Percentiles rank a stretch among this genome's conserved stretches.
phyloP scores from a whole-genome alignment of 2,888 invertebrate species.

The Sinelater perroti region DNA sequence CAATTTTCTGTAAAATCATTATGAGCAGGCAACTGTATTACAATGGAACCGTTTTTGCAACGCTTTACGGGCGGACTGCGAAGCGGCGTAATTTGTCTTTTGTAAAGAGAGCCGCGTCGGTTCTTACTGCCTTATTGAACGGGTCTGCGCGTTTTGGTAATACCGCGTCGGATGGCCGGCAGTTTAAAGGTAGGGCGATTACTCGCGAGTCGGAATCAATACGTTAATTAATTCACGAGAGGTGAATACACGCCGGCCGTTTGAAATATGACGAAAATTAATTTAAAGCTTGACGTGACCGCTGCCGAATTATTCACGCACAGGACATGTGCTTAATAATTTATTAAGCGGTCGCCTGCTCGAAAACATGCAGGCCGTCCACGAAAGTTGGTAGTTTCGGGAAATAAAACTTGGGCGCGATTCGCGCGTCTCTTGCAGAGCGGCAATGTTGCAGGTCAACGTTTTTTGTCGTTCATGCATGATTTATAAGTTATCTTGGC shows the following conservation, averaged over 20 bases:
- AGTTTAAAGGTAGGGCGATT: constrained; percentile 1
- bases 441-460: background rate
- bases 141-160: constrained; percentile 1
- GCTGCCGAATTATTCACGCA: background rate
- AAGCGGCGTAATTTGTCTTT: constrained; percentile 4
- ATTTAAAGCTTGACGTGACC: too few species aligned
- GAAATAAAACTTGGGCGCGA: background rate
- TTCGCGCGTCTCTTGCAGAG: background rate
- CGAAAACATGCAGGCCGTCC: background rate
- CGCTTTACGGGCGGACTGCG: background rate
- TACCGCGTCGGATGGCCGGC: constrained; percentile 7
- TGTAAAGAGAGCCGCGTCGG: constrained; percentile 7
- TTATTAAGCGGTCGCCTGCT: background rate
- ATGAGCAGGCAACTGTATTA: background rate
- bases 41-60: background rate
- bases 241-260: too few species aligned
- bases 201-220: too few species aligned
- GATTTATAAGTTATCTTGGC: constrained; percentile 1
- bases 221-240: too few species aligned
- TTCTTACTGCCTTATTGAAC: constrained; percentile 14
- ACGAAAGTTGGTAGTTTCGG: background rate
- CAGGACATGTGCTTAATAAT: background rate
- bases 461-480: background rate
- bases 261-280: too few species aligned
- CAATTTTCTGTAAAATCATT: constrained; percentile 1